phyloP scores from a whole-genome alignment of 2,888 invertebrate species.

The Panzeria rudis region DNA sequence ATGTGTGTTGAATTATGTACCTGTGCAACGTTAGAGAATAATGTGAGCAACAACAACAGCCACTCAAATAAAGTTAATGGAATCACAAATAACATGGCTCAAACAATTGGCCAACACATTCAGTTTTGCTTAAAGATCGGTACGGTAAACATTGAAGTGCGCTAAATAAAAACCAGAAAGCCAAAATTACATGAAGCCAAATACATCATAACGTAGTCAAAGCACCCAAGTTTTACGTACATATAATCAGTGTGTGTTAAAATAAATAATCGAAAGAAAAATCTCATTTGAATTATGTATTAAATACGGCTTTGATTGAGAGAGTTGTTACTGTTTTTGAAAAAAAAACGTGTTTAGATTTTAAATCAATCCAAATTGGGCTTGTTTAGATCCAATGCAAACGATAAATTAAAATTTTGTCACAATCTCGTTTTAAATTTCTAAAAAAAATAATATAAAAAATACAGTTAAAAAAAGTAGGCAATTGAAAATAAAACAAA shows the following conservation, averaged over 20 bases:
- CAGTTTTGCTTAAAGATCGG: constrained; percentile 71
- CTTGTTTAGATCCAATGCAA: constrained; percentile 16
- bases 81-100: constrained; percentile 47
- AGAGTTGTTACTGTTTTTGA: constrained; percentile 54
- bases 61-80: not conserved
- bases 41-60: constrained; percentile 33
- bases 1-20: constrained; percentile 12
- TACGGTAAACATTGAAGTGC: constrained; percentile 62
- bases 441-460: constrained; percentile 25
- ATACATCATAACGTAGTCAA: not conserved
- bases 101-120: constrained; percentile 64
- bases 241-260: not conserved
- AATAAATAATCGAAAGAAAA: not conserved
- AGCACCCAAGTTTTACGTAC: not conserved
- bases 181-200: constrained; percentile 7
- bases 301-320: constrained; percentile 33
- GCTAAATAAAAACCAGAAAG: constrained; percentile 32
- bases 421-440: constrained; percentile 48
- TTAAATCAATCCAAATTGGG: constrained; percentile 45
- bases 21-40: constrained; percentile 46
- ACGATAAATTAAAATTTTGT: constrained; percentile 49
- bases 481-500: constrained; percentile 14
- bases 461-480: too few species aligned
- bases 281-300: constrained; percentile 25
- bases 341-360: constrained; percentile 68